Evolutionary conservation across 2,113 vertebrate species (phyloP).

Genomic region (Oreochromis tanganicae): DNA sequence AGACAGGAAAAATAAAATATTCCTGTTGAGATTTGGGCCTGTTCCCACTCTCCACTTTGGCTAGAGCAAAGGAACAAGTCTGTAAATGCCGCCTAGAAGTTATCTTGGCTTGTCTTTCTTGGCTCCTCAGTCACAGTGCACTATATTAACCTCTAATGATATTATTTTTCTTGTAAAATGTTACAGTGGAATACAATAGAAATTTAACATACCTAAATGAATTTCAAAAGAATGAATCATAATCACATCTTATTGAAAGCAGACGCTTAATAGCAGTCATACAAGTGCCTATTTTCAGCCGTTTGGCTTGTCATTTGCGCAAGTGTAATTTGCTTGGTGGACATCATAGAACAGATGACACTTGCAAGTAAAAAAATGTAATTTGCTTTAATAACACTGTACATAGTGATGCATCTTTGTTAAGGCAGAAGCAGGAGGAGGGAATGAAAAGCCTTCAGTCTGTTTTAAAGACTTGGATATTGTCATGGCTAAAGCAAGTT

Average conservation of each 20-base stretch:
- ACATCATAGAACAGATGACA: neutral
- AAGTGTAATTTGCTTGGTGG: neutral
- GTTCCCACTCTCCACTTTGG: neutral
- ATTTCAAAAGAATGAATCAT: neutral
- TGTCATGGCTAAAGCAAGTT: neutral
- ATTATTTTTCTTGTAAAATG: neutral
- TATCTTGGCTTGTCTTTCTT: neutral
- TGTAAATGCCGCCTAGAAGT: neutral
- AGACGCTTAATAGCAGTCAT: neutral
- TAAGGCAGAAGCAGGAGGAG: neutral
- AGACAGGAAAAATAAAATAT: neutral
- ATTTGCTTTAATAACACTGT: conserved; percentile 34
- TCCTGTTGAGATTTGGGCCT: neutral
- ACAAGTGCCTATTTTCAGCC: neutral
- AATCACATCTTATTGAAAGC: neutral
- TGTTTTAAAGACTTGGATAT: neutral
- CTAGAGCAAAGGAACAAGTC: neutral
- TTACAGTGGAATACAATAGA: neutral
- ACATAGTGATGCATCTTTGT: conserved; percentile 1
- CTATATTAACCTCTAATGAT: neutral
- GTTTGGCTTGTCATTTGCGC: conserved; percentile 6
- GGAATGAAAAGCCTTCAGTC: neutral
- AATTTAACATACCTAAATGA: neutral
- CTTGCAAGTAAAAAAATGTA: neutral
- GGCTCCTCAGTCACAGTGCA: neutral